Base-by-base conservation (phyloP, 1,140 invertebrate genomes). In the Bombus confusus region DNA sequence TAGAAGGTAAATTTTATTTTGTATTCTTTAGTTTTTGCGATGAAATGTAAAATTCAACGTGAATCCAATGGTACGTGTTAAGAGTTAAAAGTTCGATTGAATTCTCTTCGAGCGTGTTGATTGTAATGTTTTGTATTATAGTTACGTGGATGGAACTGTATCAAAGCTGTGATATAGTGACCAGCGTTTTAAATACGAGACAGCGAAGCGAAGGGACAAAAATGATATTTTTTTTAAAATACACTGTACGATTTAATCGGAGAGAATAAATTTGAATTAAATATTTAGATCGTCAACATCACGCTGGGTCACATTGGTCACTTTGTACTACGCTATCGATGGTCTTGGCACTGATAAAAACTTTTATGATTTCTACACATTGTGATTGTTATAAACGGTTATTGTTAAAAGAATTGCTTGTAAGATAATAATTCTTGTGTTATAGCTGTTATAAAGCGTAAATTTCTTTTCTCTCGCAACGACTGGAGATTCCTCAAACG, bases 141-240 rank as follows among this genome's bases (percentile, higher is more conserved):
- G 57, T 41, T 43, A 28, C 12, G n/a, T 41, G 52, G 2, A 22
- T 41, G 25, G 18, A 37, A 31, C 31, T 71, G 74, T 76, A 75
- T 47, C 22, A 59, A 47, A 59, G 25, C 71, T 69, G 82, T n/a
- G 37, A 78, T 12, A 47, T n/a, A 75, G 47, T 71, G 75, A 43
- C n/a, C 75, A 76, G 6, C n/a, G 52, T 43, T 73, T 34, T 34
- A 34, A 52, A 41, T 41, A 41, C 3, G 72, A 47, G 5, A 37
- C 22, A 39, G 34, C 62, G 37, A 79, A 31, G 34, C 47, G 43
- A 80, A 37, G 1, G 0, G 18, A 78, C 25, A 13, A 57, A 37
- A 64, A 73, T 34, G 43, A 75, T 64, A 75, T 75, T 66, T 83
- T 74, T 83, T 66, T 81, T 34, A 34, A n/a, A 83, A 52, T 47